A percentile compares a stretch with the other conserved stretches of the same genome.
Evolutionary conservation across 2,888 invertebrate species (phyloP).

Genomic region (Girardia tigrina): DNA sequence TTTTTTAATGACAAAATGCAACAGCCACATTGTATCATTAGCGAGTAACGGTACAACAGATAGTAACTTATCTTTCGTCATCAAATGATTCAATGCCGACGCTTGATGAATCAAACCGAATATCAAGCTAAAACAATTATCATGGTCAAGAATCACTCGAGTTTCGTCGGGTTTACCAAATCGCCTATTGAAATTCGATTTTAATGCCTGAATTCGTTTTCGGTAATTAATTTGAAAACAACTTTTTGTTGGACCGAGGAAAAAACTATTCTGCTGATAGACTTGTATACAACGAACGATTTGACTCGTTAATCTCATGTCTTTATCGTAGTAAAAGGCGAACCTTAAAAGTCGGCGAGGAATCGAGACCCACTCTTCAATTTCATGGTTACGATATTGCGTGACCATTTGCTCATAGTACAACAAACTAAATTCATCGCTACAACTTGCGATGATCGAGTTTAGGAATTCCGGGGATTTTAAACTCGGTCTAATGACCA

Average conservation of each 20-base stretch:
- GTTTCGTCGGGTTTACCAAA: background rate
- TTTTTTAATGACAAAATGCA: background rate
- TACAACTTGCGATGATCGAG: background rate
- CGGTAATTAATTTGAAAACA: background rate
- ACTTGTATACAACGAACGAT: background rate
- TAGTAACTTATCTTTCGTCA: background rate
- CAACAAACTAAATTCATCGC: background rate
- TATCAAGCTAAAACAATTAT: conserved; percentile 1
- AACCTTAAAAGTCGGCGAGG: background rate
- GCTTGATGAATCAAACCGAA: background rate
- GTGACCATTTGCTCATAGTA: background rate
- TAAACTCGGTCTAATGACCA: background rate
- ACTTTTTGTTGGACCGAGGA: background rate
- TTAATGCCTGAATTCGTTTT: background rate
- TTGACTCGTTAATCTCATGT: background rate
- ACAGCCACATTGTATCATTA: background rate
- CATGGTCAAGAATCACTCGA: background rate
- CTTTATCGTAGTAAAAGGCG: background rate
- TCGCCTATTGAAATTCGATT: conserved; percentile 4
- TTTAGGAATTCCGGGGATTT: background rate
- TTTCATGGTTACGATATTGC: background rate
- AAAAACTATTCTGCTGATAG: background rate
- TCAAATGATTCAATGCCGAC: background rate
- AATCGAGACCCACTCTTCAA: conserved; percentile 1
- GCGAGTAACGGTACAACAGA: background rate